Evolutionary conservation across 2,113 vertebrate genomes (phyloP).

Genomic region (Drymodes brunneopygia): DNA sequence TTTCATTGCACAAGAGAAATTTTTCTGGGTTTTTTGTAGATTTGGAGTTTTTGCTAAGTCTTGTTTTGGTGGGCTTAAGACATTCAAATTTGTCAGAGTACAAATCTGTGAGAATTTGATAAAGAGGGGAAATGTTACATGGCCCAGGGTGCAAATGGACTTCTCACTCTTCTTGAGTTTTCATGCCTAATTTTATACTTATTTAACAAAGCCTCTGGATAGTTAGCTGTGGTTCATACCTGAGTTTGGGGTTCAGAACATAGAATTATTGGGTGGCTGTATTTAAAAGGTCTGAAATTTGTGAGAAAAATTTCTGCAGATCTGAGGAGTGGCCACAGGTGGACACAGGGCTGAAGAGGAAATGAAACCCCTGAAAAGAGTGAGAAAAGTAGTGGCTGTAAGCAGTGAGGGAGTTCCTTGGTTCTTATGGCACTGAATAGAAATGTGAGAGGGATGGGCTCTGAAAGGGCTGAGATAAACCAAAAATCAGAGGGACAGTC

Average conservation of each 20-base stretch:
- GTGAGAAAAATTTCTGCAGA: background rate
- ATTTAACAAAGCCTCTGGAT: background rate
- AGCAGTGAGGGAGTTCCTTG: fast-evolving
- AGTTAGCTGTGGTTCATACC: background rate
- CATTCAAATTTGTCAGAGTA: background rate
- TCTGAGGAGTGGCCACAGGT: background rate
- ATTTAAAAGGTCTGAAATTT: background rate
- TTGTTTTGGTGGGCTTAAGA: background rate
- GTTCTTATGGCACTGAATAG: background rate
- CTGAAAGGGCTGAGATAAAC: background rate
- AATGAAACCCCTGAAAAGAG: background rate
- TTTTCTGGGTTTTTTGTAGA: fast-evolving
- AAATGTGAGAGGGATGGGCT: background rate
- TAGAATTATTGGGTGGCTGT: background rate
- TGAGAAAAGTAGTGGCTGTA: background rate
- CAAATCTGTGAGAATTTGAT: background rate
- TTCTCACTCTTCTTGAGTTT: background rate
- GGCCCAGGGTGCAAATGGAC: background rate
- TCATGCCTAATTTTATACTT: background rate
- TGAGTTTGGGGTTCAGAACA: fast-evolving
- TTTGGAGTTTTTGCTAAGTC: background rate
- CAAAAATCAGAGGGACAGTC: background rate
- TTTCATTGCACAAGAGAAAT: background rate
- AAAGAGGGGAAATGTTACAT: background rate
- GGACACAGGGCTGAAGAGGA: background rate